Percentiles rank a stretch among this genome's conserved stretches.
phyloP scores from a whole-genome alignment of 2,888 invertebrate species.

The Acanthopleura granulata region DNA sequence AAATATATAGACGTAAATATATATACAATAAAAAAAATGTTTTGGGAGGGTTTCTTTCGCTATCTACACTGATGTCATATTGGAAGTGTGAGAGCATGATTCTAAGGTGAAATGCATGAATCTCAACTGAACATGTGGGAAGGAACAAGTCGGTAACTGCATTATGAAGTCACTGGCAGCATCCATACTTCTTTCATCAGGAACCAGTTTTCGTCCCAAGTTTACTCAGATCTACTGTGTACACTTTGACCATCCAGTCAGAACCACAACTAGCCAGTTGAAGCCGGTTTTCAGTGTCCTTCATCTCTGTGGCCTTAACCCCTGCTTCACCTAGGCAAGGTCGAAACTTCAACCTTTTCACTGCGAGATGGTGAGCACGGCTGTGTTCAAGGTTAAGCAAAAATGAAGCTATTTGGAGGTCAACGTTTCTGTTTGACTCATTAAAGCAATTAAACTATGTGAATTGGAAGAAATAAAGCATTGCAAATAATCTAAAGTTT shows the following conservation, averaged over 20 bases:
- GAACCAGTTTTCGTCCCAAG: neutral
- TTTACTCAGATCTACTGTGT: conserved; percentile 34
- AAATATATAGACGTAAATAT: no score
- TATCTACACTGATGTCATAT: no score
- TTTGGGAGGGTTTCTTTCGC: no score
- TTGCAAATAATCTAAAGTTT: no score
- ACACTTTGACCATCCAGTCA: conserved; percentile 62
- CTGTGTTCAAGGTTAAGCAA: conserved; percentile 43
- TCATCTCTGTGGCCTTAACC: conserved; percentile 23
- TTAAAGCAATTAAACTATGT: no score
- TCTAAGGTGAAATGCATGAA: no score
- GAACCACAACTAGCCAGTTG: conserved; percentile 64
- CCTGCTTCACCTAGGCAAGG: conserved; percentile 49
- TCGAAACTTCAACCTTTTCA: conserved; percentile 64
- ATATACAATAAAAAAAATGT: no score
- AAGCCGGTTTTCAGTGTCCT: conserved; percentile 36
- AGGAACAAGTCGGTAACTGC: neutral
- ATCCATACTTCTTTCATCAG: no score
- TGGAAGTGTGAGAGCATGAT: no score
- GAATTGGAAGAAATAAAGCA: no score
- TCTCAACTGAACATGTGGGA: neutral
- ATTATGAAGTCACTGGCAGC: neutral
- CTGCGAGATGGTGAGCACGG: conserved; percentile 64
- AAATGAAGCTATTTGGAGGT: conserved; percentile 19
- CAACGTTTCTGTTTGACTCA: no score